These are phyloP conservation scores for Neolamprologus devosi DNA, from an alignment of 2,113 vertebrate genomes.

Conservation along the genomic window DNA sequence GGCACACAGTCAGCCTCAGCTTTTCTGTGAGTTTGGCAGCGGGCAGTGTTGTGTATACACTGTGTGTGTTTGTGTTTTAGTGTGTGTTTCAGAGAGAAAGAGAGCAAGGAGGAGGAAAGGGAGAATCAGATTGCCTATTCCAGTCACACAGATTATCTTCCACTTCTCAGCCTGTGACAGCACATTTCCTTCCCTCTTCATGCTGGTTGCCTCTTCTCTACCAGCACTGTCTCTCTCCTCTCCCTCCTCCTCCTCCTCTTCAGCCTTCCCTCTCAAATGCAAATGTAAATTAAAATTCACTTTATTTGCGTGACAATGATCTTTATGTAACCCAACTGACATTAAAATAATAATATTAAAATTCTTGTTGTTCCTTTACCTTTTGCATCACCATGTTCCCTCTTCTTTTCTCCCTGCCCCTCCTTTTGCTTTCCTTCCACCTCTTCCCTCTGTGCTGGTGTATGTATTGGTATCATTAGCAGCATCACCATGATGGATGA, in stretches of 20 bases:
- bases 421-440: neutral
- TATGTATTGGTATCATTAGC: conserved; percentile 50
- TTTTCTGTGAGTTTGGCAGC: neutral
- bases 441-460: neutral
- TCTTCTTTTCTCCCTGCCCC: neutral
- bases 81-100: neutral
- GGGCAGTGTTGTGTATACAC: neutral
- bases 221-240: neutral
- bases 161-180: conserved; percentile 51
- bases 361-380: neutral
- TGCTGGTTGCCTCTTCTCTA: conserved; percentile 39
- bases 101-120: neutral
- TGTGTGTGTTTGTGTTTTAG: neutral
- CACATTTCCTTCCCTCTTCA: conserved; percentile 54
- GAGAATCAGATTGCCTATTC: conserved; percentile 46
- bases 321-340: neutral
- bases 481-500: conserved; percentile 52
- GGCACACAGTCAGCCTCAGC: neutral
- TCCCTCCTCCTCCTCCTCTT: neutral
- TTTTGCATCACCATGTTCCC: neutral
- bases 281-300: conserved; percentile 14
- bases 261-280: neutral
- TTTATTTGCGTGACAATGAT: neutral
- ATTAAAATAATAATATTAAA: neutral
- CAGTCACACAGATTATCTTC: conserved; percentile 47